Evolutionary conservation across 2,888 invertebrate species (phyloP), one percentile per base, ranked within the genome.

Genomic region (Acronicta psi): DNA sequence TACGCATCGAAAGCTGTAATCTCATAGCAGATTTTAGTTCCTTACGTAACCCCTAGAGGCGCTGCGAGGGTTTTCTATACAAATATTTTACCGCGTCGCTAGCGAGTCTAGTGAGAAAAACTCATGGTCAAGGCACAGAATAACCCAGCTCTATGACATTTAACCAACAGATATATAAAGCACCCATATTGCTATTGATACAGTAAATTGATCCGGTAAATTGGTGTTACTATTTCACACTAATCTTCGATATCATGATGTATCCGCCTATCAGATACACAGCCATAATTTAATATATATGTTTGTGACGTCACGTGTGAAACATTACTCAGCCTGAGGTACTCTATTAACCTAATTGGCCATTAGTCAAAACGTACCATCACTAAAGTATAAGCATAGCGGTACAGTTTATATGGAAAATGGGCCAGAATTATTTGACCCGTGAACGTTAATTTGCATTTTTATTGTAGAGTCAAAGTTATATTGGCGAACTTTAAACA

Each of bases 291-390:
- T 44, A 66, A 59, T 56, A 60, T 56, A 60, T 59, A 59, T 47
- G n/a, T 41, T 46, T 55, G 29, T 43, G 14, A 43, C 58, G 55
- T 57, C 74, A 63, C 51, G 60, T 36, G 36, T 47, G 20, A 51
- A 59, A 52, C 59, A 68, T 66, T 58, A 65, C 16, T 69, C 52
- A 63, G 55, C 16, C 50, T 29, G 50, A 16, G 17, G 41, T 53
- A 55, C 60, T 61, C 47, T 65, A 66, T 75, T 68, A 76, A 31
- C 17, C 36, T 71, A 77, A 76, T 77, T 77, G 75, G 65, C 49
- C 57, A 75, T 77, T 74, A 73, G 53, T 76, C 68, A 73, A 60
- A 68, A 60, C 46, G 54, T 45, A 66, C 62, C 56, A 51, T 62
- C 41, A 25, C 14, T 41, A 11, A 14, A 53, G 49, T 38, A 37